These are phyloP conservation scores for Echeneis naucrates DNA, from an alignment of 2,797 vertebrate species.

Conservation along the genomic window DNA sequence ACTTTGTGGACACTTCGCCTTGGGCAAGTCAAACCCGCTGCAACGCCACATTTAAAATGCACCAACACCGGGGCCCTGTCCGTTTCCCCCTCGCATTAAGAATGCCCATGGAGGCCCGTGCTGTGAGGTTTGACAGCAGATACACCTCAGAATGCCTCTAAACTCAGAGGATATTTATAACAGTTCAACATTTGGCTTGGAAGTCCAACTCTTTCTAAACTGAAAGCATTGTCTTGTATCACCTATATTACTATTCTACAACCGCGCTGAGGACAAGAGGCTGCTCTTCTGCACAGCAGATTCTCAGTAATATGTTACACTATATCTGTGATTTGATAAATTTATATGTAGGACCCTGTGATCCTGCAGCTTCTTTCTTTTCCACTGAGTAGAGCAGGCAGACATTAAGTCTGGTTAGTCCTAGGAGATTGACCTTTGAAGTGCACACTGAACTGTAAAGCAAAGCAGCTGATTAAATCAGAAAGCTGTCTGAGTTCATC, in stretches of 20 bases:
- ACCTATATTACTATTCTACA: neutral
- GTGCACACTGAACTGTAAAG: constrained; percentile 73
- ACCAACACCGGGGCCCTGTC: constrained; percentile 27
- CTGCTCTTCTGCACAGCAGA: neutral
- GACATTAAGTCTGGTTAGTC: constrained; percentile 65
- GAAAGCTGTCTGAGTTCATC: constrained; percentile 76
- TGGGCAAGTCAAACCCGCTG: constrained; percentile 45
- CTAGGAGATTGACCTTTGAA: constrained; percentile 77
- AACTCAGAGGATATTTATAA: constrained; percentile 21
- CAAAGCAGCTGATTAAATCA: constrained; percentile 75
- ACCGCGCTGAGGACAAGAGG: neutral
- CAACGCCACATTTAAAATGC: constrained; percentile 52
- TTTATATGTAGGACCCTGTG: constrained; percentile 11
- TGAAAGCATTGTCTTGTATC: neutral
- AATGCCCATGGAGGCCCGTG: constrained; percentile 35
- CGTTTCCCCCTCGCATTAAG: constrained; percentile 55
- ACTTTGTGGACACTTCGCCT: constrained; percentile 50
- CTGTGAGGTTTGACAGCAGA: constrained; percentile 43
- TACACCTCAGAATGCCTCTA: constrained; percentile 29
- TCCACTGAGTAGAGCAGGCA: constrained; percentile 43
- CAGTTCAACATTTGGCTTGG: constrained; percentile 13
- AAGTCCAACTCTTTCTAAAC: constrained; percentile 1
- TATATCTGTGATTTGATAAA: constrained; percentile 26
- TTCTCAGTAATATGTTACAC: neutral
- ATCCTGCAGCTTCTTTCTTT: constrained; percentile 47